Conservation (phyloP, 53 echinoderm and acorn worm species). For the Actinopyga echinites region DNA sequence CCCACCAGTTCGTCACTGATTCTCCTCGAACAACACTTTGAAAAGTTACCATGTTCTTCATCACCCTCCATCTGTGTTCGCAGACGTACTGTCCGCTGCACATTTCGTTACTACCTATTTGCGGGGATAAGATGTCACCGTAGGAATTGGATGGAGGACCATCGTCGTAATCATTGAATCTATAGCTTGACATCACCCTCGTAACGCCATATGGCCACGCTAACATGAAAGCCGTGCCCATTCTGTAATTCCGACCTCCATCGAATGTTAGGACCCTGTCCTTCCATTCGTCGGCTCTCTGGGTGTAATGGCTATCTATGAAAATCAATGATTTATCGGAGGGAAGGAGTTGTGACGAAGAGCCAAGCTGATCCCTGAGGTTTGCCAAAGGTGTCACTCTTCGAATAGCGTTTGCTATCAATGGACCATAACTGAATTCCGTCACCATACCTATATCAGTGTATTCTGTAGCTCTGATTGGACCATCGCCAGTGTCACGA, state of each 20-base stretch:
- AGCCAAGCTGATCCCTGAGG: slow-evolving; percentile 52
- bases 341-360: slow-evolving; percentile 37
- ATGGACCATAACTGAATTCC: slow-evolving; percentile 74
- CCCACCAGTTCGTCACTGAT: slow-evolving; percentile 67
- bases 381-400: slow-evolving; percentile 51
- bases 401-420: slow-evolving; percentile 41
- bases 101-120: slow-evolving; percentile 48
- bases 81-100: slow-evolving; percentile 69
- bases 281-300: slow-evolving; percentile 77
- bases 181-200: slow-evolving; percentile 88
- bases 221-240: slow-evolving; percentile 81
- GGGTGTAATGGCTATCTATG: slow-evolving; percentile 95
- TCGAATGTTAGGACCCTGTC: slow-evolving; percentile 66
- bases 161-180: slow-evolving; percentile 42
- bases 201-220: slow-evolving; percentile 82
- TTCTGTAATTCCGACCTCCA: slow-evolving; percentile 65
- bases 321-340: slow-evolving; percentile 66
- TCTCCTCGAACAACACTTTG: slow-evolving; percentile 48
- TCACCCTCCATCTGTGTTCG: slow-evolving; percentile 76
- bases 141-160: slow-evolving; percentile 48
- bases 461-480: slow-evolving; percentile 65
- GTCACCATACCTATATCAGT: slow-evolving; percentile 69
- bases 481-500: slow-evolving; percentile 69
- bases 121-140: slow-evolving; percentile 42
- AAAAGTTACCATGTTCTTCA: slow-evolving; percentile 76